Evolutionary conservation across 35 echinoderm and acorn worm genomes (phyloP), one percentile per base, ranked within the genome.

Genomic region (Diadema setosum): DNA sequence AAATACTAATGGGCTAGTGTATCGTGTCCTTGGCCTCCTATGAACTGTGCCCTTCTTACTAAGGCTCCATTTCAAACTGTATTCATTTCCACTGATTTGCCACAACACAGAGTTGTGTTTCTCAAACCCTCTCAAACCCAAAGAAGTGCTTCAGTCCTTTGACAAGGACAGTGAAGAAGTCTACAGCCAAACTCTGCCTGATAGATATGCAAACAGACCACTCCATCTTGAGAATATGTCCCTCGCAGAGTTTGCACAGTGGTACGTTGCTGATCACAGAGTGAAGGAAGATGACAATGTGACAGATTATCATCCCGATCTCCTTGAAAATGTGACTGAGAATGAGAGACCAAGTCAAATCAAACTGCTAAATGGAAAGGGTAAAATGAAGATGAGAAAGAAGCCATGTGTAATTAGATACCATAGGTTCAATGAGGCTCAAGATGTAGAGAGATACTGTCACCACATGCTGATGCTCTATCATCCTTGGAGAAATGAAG

Each of bases 1-100:
- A 76, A 16, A 61, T 86, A 67, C 2, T 63, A 90, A 52, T 65
- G 90, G 15, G 92, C 87, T n/a, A 16, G 83, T 87, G 8, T 93
- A 87, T 55, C 35, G 84, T 17, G 41, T 82, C 9, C 20, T 45
- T 5, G 63, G 86, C 37, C 17, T 82, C 5, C 27, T n/a, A n/a
- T n/a, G n/a, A n/a, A n/a, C n/a, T n/a, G n/a, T n/a, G n/a, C n/a
- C n/a, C n/a, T 20, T 21, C 75, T 82, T 29, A 15, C 40, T 3
- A 3, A 17, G 6, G 2, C 40, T 37, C 12, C 17, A 27, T 35
- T 40, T 60, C 4, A 35, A 5, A 78, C 31, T 3, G 33, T 60
- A 2, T 26, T 52, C 48, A n/a, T 83, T 82, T 52, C 42, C 37
- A 46, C 70, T 2, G 60, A 91, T 86, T 15, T 2, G 30, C 27